Evolutionary conservation across 2,888 invertebrate genomes (phyloP).

Genomic region (Reticulitermes lucifugus): DNA sequence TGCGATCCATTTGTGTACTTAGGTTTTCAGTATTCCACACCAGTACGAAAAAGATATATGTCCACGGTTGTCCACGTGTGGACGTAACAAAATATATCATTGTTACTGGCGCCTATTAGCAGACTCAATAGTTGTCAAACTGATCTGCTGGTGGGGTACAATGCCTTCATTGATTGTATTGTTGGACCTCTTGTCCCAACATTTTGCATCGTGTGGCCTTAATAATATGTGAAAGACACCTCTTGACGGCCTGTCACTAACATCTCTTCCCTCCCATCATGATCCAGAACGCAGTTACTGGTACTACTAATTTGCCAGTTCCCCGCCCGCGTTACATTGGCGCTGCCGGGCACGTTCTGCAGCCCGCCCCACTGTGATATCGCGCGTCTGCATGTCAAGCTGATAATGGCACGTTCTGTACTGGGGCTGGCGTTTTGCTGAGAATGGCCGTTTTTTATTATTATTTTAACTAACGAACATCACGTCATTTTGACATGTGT

Average conservation of each 20-base stretch:
- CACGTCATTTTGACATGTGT: conserved; percentile 45
- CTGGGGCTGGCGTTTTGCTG: conserved; percentile 44
- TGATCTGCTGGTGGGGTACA: conserved; percentile 17
- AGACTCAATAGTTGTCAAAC: conserved; percentile 33
- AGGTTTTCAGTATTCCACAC: conserved; percentile 19
- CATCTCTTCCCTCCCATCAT: conserved; percentile 21
- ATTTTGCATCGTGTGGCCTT: conserved; percentile 4
- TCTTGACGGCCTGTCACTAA: conserved; percentile 28
- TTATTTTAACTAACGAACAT: conserved; percentile 44
- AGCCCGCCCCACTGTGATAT: conserved; percentile 24
- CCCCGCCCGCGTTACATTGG: conserved; percentile 28
- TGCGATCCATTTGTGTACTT: background rate
- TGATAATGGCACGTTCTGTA: conserved; percentile 41
- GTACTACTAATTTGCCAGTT: conserved; percentile 23
- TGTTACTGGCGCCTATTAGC: conserved; percentile 31
- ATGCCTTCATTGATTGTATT: conserved; percentile 35
- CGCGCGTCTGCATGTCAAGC: conserved; percentile 29
- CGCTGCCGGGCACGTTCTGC: conserved; percentile 48
- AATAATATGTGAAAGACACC: conserved; percentile 35
- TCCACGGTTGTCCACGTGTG: background rate
- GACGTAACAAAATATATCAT: conserved; percentile 23
- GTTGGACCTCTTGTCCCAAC: conserved; percentile 12
- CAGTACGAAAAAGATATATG: background rate
- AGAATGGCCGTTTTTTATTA: conserved; percentile 45
- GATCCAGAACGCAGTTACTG: conserved; percentile 14